Evolutionary conservation across 1,140 invertebrate genomes (phyloP), one percentile per base, ranked within the genome.

Genomic region (Heliconius melpomene): DNA sequence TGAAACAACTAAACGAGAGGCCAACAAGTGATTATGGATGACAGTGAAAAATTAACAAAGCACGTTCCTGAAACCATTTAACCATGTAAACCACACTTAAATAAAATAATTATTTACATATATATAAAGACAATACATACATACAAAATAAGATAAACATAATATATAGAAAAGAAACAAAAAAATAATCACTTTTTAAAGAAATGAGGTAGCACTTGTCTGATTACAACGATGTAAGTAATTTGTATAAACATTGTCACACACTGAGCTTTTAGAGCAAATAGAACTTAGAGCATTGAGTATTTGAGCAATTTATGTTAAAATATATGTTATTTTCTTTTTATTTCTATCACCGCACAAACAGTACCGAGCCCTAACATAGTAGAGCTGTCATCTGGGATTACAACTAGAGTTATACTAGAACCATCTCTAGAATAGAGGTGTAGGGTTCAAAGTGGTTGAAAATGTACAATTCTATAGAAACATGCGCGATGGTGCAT

Each of bases 401-500:
- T 86, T 16, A 57, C 23, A 11, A 60, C 18, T 72, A 29, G 20
- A 32, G 26, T 32, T 54, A 70, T 23, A 70, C 29, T 13, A 84
- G 26, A 83, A 85, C 73, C 60, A 26, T 77, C 79, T 75, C 60
- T 82, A 77, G 50, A 36, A n/a, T 36, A 60, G 70, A 1, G 0
- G 5, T 1, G 74, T 86, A 88, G 76, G 79, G 82, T 74, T 52
- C 77, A 83, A 72, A 77, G 75, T 89, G 70, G 75, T 20, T 11
- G 80, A 54, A 7, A 70, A 3, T 16, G 50, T 9, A 40, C 50
- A 18, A 2, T 23, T 54, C 78, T 71, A 77, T 86, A 86, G 87
- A 91, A 93, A 92, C 90, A 91, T 94, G 93, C 93, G 93, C 90
- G 88, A 84, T 93, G 89, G 86, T 92, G 89, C 87, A 93, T 89